phyloP scores from a whole-genome alignment of 2,113 vertebrate genomes.

The Octodon degus region DNA sequence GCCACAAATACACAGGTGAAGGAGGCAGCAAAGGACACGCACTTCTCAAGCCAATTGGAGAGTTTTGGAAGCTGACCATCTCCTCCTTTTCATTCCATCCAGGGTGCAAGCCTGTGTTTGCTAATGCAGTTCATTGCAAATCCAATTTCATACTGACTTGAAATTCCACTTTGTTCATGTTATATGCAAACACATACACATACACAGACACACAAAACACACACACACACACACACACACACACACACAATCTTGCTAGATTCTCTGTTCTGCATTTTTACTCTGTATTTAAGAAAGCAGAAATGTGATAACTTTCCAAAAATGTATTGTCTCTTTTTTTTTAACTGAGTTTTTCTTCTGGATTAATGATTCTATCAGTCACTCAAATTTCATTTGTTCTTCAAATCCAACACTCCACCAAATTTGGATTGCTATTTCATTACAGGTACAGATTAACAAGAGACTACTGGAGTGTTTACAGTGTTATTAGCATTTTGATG shows the following conservation, averaged over 20 bases:
- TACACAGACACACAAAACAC: not conserved
- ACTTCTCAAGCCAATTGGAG: not conserved
- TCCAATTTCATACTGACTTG: not conserved
- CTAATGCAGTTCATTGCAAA: not conserved
- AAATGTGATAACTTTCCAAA: not conserved
- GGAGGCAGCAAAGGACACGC: not conserved
- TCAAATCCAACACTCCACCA: not conserved
- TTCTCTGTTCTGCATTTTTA: not conserved
- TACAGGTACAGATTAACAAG: not conserved
- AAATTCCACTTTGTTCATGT: not conserved
- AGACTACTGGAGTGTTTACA: not conserved
- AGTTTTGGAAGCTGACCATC: not conserved
- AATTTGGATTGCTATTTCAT: constrained; percentile 21
- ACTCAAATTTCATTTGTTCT: not conserved
- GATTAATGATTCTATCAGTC: not conserved
- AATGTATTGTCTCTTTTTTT: not conserved
- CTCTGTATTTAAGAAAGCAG: not conserved
- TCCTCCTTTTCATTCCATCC: not conserved
- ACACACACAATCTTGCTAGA: not conserved
- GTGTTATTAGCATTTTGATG: not conserved
- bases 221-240: not conserved
- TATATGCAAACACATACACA: not conserved
- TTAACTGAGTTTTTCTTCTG: not conserved
- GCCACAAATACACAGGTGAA: no score
- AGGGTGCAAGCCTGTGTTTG: not conserved